Evolutionary conservation across 2,888 invertebrate genomes (phyloP).

Genomic region (Mallateleia sp.): DNA sequence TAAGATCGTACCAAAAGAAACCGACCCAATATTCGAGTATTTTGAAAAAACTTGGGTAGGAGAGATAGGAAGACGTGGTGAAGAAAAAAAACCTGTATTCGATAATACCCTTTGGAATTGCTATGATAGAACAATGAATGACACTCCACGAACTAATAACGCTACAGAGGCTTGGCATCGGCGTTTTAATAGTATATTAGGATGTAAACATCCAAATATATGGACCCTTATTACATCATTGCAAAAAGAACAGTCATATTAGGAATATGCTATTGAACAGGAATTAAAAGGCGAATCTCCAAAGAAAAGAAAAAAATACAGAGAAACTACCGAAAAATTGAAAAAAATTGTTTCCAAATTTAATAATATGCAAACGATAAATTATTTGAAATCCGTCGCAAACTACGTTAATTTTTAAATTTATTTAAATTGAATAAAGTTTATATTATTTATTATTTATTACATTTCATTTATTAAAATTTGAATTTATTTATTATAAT

Average conservation of each 20-base stretch:
- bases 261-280: slow-evolving; percentile 1
- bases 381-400: background rate
- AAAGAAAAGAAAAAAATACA: slow-evolving; percentile 14
- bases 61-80: background rate
- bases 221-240: slow-evolving; percentile 28
- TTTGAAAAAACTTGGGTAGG: slow-evolving; percentile 18
- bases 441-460: too few relatives aligned
- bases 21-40: too few relatives aligned
- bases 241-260: slow-evolving; percentile 27
- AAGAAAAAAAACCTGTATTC: background rate
- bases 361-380: background rate
- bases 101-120: slow-evolving; percentile 50
- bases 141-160: slow-evolving; percentile 30
- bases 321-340: background rate
- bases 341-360: slow-evolving; percentile 3
- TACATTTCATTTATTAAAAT: too few relatives aligned
- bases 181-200: slow-evolving; percentile 5
- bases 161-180: slow-evolving; percentile 49
- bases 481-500: too few relatives aligned
- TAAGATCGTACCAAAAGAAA: too few relatives aligned
- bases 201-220: slow-evolving; percentile 42
- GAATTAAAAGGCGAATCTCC: background rate
- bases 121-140: slow-evolving; percentile 9
- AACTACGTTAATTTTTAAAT: too few relatives aligned
- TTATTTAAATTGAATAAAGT: too few relatives aligned